Base-by-base conservation (phyloP, 2,113 vertebrate genomes). In the Tetraodon nigroviridis region DNA sequence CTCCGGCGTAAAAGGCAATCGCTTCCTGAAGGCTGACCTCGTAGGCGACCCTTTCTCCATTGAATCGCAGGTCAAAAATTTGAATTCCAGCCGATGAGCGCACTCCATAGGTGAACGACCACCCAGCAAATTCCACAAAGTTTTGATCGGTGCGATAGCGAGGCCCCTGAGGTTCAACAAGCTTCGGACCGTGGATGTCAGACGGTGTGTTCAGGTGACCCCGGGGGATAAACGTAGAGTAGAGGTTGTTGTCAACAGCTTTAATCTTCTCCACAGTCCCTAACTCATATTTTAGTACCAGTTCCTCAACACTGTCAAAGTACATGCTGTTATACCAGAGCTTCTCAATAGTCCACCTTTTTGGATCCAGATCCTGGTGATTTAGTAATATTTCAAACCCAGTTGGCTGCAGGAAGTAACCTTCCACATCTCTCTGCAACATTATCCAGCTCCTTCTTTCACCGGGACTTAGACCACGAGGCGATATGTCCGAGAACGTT, bases 21-120 rank as follows among this genome's bases (percentile, higher is more conserved):
- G 95, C 95, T 69, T 98, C 94, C 67, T 98, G 96, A 19, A 98
- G 74, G 29, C 94, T 93, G 63, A 97, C 73, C 79, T 98, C 95
- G 0, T 94, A 98, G 27, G 93, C 95, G 1, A 98, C 60, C 1
- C 91, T 89, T 80, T 95, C 91, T 0, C 92, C 90, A 0, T 88
- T 87, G 37, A 94, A 97, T 32, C 89, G 89, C 20, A 96, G 24
- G 44, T 98, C 91, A 32, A 95, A 93, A 18, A 98, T 73, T 79
- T 96, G 94, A 49, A 95, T 76, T 1, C 96, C 95, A 0, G 94
- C 84, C 0, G 94, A 93, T 6, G 93, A 87, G 13, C 93, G 92
- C 14, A 95, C 86, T 3, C 94, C 76, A 78, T 92, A 96, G 0
- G 94, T 89, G 11, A 96, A 90, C 32, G 92, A 93, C 95, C 95